Conservation (phyloP, 2,888 invertebrate species). For the Ichneumon xanthorius region DNA sequence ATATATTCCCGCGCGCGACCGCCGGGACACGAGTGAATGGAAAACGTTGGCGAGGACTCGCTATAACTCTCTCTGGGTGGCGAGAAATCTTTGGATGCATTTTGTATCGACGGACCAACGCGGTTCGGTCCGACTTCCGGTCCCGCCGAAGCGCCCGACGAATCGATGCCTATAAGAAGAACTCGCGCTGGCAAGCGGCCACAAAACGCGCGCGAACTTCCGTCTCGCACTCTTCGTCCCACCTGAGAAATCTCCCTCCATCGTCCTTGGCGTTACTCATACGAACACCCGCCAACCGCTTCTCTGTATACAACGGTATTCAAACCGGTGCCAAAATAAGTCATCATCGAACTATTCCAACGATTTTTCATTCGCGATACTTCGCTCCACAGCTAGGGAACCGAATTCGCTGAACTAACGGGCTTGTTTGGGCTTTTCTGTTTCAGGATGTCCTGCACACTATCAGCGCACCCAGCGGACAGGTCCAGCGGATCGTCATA, state of each 20-base stretch:
- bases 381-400: conserved; percentile 14
- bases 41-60: neutral
- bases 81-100: neutral
- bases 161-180: conserved; percentile 51
- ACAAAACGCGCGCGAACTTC: conserved; percentile 19
- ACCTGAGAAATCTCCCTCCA: conserved; percentile 7
- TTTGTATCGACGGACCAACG: neutral
- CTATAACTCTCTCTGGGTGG: neutral
- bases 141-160: conserved; percentile 18
- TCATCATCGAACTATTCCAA: conserved; percentile 16
- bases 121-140: conserved; percentile 43
- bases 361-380: conserved; percentile 31
- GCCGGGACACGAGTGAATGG: conserved; percentile 10
- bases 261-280: conserved; percentile 24
- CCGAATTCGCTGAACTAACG: neutral
- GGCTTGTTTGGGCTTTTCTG: conserved; percentile 75
- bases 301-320: neutral
- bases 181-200: conserved; percentile 56
- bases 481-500: conserved; percentile 98
- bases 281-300: conserved; percentile 27
- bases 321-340: conserved; percentile 34
- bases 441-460: conserved; percentile 99
- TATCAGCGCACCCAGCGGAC: conserved; percentile 97
- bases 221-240: neutral
- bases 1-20: too few relatives aligned